phyloP scores from a whole-genome alignment of 2,888 invertebrate species.

The Catocala nupta region DNA sequence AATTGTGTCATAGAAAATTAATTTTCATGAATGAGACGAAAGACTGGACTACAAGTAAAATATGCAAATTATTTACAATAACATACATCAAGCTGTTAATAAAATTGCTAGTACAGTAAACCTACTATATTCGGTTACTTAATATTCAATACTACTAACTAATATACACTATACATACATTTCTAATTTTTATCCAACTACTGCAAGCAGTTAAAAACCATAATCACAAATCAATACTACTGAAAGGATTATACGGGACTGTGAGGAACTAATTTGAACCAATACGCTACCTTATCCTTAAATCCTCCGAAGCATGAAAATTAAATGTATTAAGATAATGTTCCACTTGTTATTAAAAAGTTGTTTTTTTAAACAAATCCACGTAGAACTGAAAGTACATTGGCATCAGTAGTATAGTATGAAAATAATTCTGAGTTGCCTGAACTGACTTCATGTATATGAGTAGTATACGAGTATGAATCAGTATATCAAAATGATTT shows the following conservation, averaged over 20 bases:
- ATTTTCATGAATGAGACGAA: neutral
- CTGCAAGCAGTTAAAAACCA: neutral
- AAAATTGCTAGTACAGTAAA: neutral
- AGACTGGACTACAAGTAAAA: neutral
- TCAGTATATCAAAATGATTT: constrained; percentile 27
- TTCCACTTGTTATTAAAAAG: neutral
- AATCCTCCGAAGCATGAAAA: constrained; percentile 17
- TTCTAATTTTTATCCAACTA: no score
- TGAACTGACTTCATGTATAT: constrained; percentile 5
- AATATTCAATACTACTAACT: neutral
- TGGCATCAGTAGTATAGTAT: no score
- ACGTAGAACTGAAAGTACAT: no score
- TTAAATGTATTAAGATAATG: constrained; percentile 1
- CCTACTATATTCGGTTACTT: neutral
- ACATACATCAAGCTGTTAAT: neutral
- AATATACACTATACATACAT: neutral
- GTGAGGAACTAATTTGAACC: neutral
- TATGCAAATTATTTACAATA: neutral
- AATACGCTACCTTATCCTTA: constrained; percentile 27
- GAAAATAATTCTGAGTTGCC: constrained; percentile 4
- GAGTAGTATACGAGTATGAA: constrained; percentile 5
- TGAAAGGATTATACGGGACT: neutral
- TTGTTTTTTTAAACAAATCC: neutral
- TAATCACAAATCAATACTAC: neutral
- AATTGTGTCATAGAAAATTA: constrained; percentile 1